A percentile compares a stretch with the other conserved stretches of the same genome.
Conservation (phyloP, 2,888 invertebrate species). For the Philereme transversata region DNA sequence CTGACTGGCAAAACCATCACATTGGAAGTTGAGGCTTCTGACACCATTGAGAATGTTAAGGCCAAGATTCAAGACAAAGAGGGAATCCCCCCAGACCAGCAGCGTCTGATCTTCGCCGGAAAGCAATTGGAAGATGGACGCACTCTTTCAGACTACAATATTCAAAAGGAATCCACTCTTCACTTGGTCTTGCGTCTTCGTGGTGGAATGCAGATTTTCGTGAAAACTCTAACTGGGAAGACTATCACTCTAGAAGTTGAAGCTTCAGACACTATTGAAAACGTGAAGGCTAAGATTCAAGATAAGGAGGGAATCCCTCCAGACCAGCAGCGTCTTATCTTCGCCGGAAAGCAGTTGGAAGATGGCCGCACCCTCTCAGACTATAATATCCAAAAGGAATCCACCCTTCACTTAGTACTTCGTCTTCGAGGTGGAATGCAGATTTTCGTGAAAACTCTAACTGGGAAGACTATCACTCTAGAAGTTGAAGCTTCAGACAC, state of each 20-base stretch:
- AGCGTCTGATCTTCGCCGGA: conserved; percentile 63
- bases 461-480: conserved; percentile 56
- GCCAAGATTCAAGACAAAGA: conserved; percentile 68
- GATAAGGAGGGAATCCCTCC: conserved; percentile 69
- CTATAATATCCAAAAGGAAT: conserved; percentile 67
- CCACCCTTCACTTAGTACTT: conserved; percentile 59
- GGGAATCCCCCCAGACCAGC: conserved; percentile 67
- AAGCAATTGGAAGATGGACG: conserved; percentile 71
- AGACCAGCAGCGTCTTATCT: conserved; percentile 64
- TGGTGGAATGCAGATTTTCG: conserved; percentile 69
- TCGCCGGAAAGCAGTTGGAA: conserved; percentile 64
- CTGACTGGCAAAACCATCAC: conserved; percentile 66
- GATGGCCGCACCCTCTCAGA: conserved; percentile 66
- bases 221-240: conserved; percentile 63
- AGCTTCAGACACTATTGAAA: conserved; percentile 63
- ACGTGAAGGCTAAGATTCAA: conserved; percentile 68
- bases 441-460: conserved; percentile 56
- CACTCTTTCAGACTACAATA: conserved; percentile 68
- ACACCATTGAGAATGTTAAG: conserved; percentile 68
- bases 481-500: conserved; percentile 58
- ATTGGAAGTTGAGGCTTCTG: conserved; percentile 60
- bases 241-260: conserved; percentile 65
- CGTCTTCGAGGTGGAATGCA: conserved; percentile 66
- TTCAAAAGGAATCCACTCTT: conserved; percentile 69
- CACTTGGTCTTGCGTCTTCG: conserved; percentile 67